Evolutionary conservation across 2,888 invertebrate species (phyloP).

Genomic region (Drosophila lacicola): DNA sequence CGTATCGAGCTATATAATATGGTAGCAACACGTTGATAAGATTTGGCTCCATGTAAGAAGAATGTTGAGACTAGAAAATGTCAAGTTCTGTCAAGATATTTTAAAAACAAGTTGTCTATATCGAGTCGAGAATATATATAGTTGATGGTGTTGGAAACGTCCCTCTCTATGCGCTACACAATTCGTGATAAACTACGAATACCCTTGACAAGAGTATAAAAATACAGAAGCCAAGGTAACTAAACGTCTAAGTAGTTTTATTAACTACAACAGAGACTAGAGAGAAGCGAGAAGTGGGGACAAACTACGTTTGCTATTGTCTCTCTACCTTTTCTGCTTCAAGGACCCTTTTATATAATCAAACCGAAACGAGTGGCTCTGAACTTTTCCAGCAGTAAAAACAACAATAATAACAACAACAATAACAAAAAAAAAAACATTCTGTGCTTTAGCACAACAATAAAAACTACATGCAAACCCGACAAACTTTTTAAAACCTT

Average conservation of each 20-base stretch:
- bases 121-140: too few relatives aligned
- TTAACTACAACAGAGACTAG: constrained; percentile 21
- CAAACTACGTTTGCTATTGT: constrained; percentile 16
- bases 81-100: too few relatives aligned
- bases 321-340: constrained; percentile 9
- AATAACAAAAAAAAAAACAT: constrained; percentile 5
- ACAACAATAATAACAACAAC: background rate
- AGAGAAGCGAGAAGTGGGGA: background rate
- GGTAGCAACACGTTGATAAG: too few relatives aligned
- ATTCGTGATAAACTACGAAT: too few relatives aligned
- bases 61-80: too few relatives aligned
- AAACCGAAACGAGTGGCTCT: constrained; percentile 49
- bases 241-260: constrained; percentile 30
- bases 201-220: too few relatives aligned
- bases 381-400: constrained; percentile 30
- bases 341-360: constrained; percentile 39
- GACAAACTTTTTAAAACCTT: constrained; percentile 37
- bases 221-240: background rate
- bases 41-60: too few relatives aligned
- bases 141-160: too few relatives aligned
- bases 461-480: constrained; percentile 35
- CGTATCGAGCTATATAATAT: too few relatives aligned
- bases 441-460: constrained; percentile 32
- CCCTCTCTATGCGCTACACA: too few relatives aligned
- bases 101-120: too few relatives aligned